Evolutionary conservation across 2,113 vertebrate genomes (phyloP), one percentile per base, ranked within the genome.

Genomic region (Hemichromis elongatus): DNA sequence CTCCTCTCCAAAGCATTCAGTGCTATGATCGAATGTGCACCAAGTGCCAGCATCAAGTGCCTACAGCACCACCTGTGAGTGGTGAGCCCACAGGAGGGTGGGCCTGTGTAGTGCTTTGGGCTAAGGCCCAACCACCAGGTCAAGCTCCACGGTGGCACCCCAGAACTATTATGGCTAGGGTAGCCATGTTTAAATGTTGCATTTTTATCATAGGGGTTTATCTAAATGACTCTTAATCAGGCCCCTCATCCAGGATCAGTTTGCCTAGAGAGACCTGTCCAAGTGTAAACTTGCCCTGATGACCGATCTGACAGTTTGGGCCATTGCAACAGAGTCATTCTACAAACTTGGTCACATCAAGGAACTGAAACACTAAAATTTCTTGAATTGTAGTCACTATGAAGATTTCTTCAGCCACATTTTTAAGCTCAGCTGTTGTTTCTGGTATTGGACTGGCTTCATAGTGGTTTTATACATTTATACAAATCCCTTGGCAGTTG

Each of bases 191-290:
- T 35, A 35, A 19, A 35, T 61, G 57, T 40, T 40, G 35, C 0
- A 0, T 66, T 66, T 40, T 66, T 40, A 66, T 66, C 61, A 21
- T 66, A 40, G n/a, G 3, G 3, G 0, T 40, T 40, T 40, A 19
- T 21, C 61, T 66, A 40, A 21, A 66, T 40, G 0, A 37, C 33
- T 66, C 61, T 61, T 61, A 61, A 61, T 21, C 35, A 13, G 61
- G 19, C 61, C 35, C 61, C 35, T 66, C 61, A 66, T 3, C 35
- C 35, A 40, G 0, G 61, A 66, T 35, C 35, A 40, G 21, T 11
- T 0, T 66, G 11, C 0, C 19, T 66, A 66, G 61, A 37, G 0
- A 9, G 61, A 66, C 37, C 19, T 11, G 40, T 13, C 33, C 61
- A 8, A 37, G 6, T 21, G 28, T 59, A 59, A 59, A 59, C 33